A percentile compares a stretch with the other conserved stretches of the same genome.
phyloP scores from a whole-genome alignment of 1,140 invertebrate genomes.

The Trachymyrmex cornetzi region DNA sequence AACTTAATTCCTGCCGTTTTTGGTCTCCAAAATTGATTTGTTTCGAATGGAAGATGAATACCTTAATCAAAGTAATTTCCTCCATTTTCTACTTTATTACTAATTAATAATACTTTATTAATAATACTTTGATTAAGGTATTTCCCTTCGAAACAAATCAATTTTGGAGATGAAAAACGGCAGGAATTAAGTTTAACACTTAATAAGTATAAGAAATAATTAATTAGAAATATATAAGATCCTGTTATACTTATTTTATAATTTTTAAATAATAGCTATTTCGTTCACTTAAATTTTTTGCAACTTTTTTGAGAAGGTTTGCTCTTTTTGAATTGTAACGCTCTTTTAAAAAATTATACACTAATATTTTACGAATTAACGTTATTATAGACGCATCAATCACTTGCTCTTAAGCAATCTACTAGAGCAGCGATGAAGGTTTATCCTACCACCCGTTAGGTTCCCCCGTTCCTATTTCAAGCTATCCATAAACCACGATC shows the following conservation, averaged over 20 bases:
- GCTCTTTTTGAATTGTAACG: not conserved
- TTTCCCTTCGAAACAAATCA: no score
- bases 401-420: slow-evolving; percentile 34
- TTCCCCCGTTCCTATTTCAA: slow-evolving; percentile 32
- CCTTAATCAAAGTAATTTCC: no score
- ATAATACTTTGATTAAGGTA: no score
- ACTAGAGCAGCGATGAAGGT: slow-evolving; percentile 25
- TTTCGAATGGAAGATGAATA: no score
- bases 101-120: no score
- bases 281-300: not conserved
- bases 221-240: not conserved
- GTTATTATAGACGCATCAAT: slow-evolving; percentile 15
- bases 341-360: not conserved
- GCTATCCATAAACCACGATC: slow-evolving; percentile 70
- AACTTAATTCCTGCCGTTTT: no score
- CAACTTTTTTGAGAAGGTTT: not conserved
- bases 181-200: no score
- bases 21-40: no score
- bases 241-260: not conserved
- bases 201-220: not conserved
- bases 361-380: slow-evolving; percentile 66
- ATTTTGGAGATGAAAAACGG: no score
- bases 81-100: no score
- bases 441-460: slow-evolving; percentile 47
- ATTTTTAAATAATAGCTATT: not conserved